Conservation (phyloP, 2,797 vertebrate species). For the Tokudaia muenninki region DNA sequence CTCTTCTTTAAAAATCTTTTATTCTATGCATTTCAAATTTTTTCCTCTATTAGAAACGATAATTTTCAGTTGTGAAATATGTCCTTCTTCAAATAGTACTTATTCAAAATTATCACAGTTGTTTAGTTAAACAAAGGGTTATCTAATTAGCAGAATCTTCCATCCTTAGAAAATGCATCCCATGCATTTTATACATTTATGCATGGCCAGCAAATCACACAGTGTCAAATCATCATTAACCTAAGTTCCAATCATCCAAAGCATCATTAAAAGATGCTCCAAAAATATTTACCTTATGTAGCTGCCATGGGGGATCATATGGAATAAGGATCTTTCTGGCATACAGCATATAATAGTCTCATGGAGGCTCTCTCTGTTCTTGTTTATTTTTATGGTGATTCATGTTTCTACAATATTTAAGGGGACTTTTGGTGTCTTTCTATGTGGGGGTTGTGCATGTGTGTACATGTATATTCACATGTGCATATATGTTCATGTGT, state of each 20-base stretch:
- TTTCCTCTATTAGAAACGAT: not conserved
- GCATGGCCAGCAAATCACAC: conserved; percentile 22
- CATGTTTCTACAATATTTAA: not conserved
- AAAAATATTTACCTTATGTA: not conserved
- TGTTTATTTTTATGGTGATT: not conserved
- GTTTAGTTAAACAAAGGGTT: not conserved
- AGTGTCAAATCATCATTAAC: conserved; percentile 44
- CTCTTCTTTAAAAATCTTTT: not conserved
- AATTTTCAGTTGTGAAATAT: not conserved
- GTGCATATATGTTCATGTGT: not conserved
- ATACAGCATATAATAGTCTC: not conserved
- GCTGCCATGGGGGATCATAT: not conserved
- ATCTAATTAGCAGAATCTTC: conserved; percentile 17
- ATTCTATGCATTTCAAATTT: conserved; percentile 20
- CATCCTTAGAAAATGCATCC: conserved; percentile 37
- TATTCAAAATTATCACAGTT: not conserved
- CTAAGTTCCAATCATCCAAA: not conserved
- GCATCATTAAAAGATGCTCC: not conserved
- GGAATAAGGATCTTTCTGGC: not conserved
- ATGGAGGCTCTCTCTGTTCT: not conserved
- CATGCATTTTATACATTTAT: not conserved
- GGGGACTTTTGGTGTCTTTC: not conserved
- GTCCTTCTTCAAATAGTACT: not conserved
- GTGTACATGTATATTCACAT: not conserved
- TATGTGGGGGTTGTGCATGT: not conserved